These are phyloP conservation scores for Protonibea diacanthus DNA, from an alignment of 2,797 vertebrate genomes.

Conservation along the genomic window DNA sequence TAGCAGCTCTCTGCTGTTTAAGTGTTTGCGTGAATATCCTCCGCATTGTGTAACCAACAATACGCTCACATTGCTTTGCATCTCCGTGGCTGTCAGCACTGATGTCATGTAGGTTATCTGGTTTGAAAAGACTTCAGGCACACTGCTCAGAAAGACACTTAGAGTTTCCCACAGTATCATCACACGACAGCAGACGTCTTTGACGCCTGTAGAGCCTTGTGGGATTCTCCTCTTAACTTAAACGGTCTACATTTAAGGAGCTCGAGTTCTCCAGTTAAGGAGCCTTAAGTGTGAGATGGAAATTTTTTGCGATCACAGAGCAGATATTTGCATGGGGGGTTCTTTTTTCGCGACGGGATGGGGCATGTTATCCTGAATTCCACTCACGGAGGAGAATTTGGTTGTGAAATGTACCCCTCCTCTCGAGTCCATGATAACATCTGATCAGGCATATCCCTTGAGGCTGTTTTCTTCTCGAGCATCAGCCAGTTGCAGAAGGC, in stretches of 20 bases:
- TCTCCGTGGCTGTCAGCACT: constrained; percentile 8
- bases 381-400: constrained; percentile 26
- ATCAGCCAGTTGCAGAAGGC: constrained; percentile 19
- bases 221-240: background rate
- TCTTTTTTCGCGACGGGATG: constrained; percentile 41
- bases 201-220: background rate
- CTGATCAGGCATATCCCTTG: constrained; percentile 43
- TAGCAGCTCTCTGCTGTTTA: background rate
- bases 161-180: constrained; percentile 15
- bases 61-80: background rate
- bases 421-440: constrained; percentile 51
- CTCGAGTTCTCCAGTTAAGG: background rate
- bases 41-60: background rate
- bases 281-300: constrained; percentile 26
- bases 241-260: constrained; percentile 4
- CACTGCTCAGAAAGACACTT: background rate
- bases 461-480: constrained; percentile 37
- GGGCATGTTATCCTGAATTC: constrained; percentile 64
- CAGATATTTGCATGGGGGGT: constrained; percentile 56
- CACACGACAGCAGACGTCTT: constrained; percentile 4
- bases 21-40: background rate
- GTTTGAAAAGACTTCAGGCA: constrained; percentile 6
- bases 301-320: constrained; percentile 20
- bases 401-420: constrained; percentile 61
- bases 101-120: constrained; percentile 27